phyloP scores from a whole-genome alignment of 1,140 invertebrate genomes.

The Sinonovacula constricta region DNA sequence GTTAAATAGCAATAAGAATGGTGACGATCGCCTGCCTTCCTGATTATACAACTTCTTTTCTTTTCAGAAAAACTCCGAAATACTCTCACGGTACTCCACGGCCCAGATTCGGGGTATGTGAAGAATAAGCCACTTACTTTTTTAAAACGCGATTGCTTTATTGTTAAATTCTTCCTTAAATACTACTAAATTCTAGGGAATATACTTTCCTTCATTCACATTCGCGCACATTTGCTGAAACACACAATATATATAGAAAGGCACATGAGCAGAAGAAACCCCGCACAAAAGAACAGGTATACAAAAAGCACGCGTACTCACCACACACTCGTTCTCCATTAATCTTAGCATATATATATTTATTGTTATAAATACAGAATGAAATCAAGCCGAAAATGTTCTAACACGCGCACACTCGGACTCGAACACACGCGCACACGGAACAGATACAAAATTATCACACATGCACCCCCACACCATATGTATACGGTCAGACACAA shows the following conservation, averaged over 20 bases:
- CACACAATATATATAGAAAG: background rate
- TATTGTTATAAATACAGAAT: no score
- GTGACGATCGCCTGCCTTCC: no score
- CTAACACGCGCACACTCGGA: no score
- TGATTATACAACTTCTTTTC: no score
- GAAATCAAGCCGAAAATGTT: no score
- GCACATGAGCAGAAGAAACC: background rate
- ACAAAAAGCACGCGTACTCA: background rate
- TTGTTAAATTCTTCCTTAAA: no score
- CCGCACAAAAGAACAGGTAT: background rate
- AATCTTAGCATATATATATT: no score
- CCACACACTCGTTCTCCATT: background rate
- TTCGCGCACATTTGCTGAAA: background rate
- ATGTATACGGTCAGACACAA: no score
- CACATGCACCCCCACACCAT: no score
- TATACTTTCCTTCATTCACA: background rate
- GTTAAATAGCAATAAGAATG: no score
- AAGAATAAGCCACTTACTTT: background rate
- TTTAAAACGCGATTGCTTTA: background rate
- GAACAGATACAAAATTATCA: no score
- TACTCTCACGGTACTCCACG: constrained; percentile 55
- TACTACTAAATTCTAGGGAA: background rate
- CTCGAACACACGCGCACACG: no score
- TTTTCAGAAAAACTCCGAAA: constrained; percentile 54
- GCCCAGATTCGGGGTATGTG: constrained; percentile 58